These are phyloP conservation scores for Microdon myrmicae DNA, from an alignment of 2,888 invertebrate genomes.

Conservation along the genomic window DNA sequence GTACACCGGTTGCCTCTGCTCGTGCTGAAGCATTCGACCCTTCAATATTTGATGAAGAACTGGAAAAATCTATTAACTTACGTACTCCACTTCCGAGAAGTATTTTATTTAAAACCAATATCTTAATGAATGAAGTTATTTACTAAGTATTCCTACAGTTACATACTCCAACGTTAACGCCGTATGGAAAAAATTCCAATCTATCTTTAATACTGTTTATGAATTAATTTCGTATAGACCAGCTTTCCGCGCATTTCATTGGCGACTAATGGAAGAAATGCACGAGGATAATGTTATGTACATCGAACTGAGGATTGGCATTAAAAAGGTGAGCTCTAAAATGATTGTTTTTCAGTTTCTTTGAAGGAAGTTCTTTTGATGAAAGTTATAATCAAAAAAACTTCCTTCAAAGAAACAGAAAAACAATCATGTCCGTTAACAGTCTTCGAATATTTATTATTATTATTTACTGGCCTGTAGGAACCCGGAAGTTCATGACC, in stretches of 20 bases:
- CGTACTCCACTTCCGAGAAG: slow-evolving; percentile 68
- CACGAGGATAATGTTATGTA: slow-evolving; percentile 74
- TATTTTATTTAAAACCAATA: slow-evolving; percentile 32
- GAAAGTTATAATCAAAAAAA: background rate
- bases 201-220: slow-evolving; percentile 67
- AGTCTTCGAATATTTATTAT: background rate
- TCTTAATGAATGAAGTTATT: background rate
- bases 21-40: too few species aligned
- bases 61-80: slow-evolving; percentile 72
- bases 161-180: slow-evolving; percentile 59
- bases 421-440: background rate
- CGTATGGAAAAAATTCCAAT: slow-evolving; percentile 69
- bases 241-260: slow-evolving; percentile 70
- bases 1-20: too few species aligned
- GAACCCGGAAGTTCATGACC: too few species aligned
- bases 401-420: background rate
- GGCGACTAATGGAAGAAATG: slow-evolving; percentile 70
- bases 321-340: slow-evolving; percentile 54
- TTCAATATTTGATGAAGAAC: slow-evolving; percentile 70
- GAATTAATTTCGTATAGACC: slow-evolving; percentile 69
- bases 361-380: background rate
- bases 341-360: background rate
- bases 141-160: slow-evolving; percentile 53
- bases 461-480: too few species aligned
- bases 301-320: slow-evolving; percentile 69